These are phyloP conservation scores for Lineus longissimus DNA, from an alignment of 1,140 invertebrate species.

Conservation along the genomic window DNA sequence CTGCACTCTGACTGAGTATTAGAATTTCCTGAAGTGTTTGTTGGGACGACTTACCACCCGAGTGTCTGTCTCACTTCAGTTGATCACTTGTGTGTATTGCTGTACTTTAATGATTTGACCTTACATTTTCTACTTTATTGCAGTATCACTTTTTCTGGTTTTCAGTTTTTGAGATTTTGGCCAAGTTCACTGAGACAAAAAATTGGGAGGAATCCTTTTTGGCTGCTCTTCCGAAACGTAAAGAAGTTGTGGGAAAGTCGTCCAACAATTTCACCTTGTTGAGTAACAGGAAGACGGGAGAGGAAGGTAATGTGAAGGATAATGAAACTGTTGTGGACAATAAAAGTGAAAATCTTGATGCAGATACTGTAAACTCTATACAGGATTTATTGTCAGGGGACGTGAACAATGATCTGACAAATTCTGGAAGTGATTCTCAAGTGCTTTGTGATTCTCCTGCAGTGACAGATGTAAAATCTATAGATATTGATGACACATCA, in stretches of 20 bases:
- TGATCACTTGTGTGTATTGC: neutral
- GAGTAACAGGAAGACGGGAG: neutral
- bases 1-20: neutral
- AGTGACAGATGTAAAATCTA: no score
- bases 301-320: neutral
- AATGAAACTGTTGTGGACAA: no score
- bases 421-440: no score
- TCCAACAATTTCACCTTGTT: neutral
- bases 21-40: neutral
- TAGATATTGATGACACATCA: no score
- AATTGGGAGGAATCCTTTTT: constrained; percentile 83
- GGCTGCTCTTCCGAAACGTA: constrained; percentile 62
- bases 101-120: neutral
- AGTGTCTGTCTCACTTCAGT: neutral
- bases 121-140: neutral
- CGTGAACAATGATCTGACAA: no score
- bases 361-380: no score
- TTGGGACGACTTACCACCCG: neutral
- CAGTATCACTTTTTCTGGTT: constrained; percentile 32
- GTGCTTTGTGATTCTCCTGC: no score
- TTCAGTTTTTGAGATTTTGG: constrained; percentile 88
- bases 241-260: constrained; percentile 31
- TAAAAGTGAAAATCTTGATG: no score
- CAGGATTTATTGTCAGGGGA: no score
- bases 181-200: constrained; percentile 71